Evolutionary conservation across 2,113 vertebrate genomes (phyloP), one percentile per base, ranked within the genome.

Genomic region (Capreolus pygargus): DNA sequence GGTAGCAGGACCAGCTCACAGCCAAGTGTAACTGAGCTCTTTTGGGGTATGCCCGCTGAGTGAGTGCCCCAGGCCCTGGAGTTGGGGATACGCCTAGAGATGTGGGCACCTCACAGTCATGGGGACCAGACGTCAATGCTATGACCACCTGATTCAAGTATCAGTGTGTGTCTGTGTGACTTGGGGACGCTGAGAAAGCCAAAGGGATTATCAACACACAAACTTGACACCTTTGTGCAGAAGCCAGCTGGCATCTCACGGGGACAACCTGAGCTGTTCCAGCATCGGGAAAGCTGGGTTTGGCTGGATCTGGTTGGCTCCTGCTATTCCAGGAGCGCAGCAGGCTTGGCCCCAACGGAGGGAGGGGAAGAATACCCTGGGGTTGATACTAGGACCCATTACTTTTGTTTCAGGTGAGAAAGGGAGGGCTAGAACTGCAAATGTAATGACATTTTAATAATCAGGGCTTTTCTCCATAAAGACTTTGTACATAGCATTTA

Each of bases 171-270:
- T 55, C 67, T 90, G 28, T 1, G 2, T 89, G 60, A 93, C 74
- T 81, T 79, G 81, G 91, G 33, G 36, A 83, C 7, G 33, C 64
- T 58, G 86, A 92, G 93, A 97, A 95, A 95, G 52, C 93, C 95
- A 76, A 76, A 96, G 91, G 58, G 86, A 97, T 97, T 97, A 97
- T 88, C 36, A n/a, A 60, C 95, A 96, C 52, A 96, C 97, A 97
- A 95, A 97, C 86, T 81, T 76, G 87, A 82, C 91, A 97, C 96
- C 93, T 92, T 87, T 93, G 82, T 93, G 83, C 47, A n/a, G 86
- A 94, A 93, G 89, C 84, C 92, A 95, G 91, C 89, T 93, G 96
- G 95, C 94, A 86, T 52, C 94, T 92, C 93, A 70, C 55, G 27
- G 86, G 90, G 52, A 84, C 93, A 83, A 81, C 95, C 91, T 67